phyloP scores from a whole-genome alignment of 2,113 vertebrate species.

The Progne subis region DNA sequence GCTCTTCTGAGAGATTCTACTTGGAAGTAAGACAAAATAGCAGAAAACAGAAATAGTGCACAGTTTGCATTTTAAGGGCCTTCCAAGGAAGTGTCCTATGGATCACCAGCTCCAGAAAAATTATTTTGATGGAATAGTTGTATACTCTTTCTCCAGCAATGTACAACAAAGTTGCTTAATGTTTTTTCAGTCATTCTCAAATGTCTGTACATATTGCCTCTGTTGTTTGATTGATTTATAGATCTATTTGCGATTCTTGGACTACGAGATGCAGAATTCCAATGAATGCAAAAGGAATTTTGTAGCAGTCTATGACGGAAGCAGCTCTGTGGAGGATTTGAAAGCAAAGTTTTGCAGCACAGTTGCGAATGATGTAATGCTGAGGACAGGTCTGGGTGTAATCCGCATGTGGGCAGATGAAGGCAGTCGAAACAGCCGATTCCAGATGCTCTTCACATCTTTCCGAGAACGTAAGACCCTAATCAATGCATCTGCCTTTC shows the following conservation, averaged over 20 bases:
- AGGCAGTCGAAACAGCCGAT: constrained; percentile 90
- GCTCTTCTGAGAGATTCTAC: neutral
- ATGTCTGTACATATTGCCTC: neutral
- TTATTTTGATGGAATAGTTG: neutral
- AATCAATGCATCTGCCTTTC: neutral
- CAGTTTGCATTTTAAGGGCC: neutral
- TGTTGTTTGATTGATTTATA: constrained; percentile 58
- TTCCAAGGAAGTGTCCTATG: neutral
- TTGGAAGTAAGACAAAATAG: neutral
- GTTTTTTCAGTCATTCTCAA: neutral
- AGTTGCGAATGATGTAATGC: constrained; percentile 96
- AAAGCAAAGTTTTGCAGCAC: constrained; percentile 98
- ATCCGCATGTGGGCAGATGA: constrained; percentile 98
- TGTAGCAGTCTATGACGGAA: constrained; percentile 96
- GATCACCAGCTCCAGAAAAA: neutral
- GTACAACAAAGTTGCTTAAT: neutral
- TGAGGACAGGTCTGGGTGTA: constrained; percentile 91
- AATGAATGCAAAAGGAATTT: constrained; percentile 99
- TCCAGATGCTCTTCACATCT: constrained; percentile 98
- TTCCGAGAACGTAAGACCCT: constrained; percentile 95
- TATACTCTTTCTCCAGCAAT: neutral
- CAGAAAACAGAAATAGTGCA: neutral
- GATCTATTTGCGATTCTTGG: constrained; percentile 97
- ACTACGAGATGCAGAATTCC: constrained; percentile 99
- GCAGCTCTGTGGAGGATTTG: constrained; percentile 94